Evolutionary conservation across 2,888 invertebrate species (phyloP), one percentile per base, ranked within the genome.

Genomic region (Hyposoter dolosus): DNA sequence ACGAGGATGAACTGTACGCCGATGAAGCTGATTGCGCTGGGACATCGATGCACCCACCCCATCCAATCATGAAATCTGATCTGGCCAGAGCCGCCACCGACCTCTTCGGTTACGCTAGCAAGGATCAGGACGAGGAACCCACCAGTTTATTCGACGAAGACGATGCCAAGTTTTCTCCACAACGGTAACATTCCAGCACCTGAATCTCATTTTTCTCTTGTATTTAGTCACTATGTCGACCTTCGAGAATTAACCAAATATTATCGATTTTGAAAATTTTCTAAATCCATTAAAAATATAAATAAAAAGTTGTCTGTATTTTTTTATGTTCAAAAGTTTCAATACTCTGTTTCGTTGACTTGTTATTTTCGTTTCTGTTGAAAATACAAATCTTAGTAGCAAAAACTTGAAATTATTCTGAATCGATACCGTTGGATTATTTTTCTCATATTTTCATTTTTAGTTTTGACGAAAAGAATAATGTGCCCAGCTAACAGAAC

Each of bases 1-100:
- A 95, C 89, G 95, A 95, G 86, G 95, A 95, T 88, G 95, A 95
- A 82, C 87, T 92, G 0, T 93, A 92, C 79, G 91, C 93, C n/a
- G 95, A 95, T 87, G 95, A 95, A 86, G 92, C 94, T 3, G 95
- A 95, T 88, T 94, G 94, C 83, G 80, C 89, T 9, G 89, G 90
- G 32, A 80, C 89, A 9, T 88, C 89, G 68, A 78, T 91, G 69
- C 92, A 92, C 82, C 89, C 91, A 6, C 88, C 89, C 17, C 92
- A 93, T 87, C 91, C 92, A 7, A 92, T 93, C 15, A 89, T 92
- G 68, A 93, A 93, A 79, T 93, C 93, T 19, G 93, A 93, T 85
- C 88, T 93, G 9, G 92, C 93, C 5, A 89, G 93, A 15, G 93
- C 93, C 3, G 93, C 93, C 0, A 93, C 93, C 5, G 93, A 93